Evolutionary conservation across 2,797 vertebrate species (phyloP), one percentile per base, ranked within the genome.

Genomic region (Brotula barbata): DNA sequence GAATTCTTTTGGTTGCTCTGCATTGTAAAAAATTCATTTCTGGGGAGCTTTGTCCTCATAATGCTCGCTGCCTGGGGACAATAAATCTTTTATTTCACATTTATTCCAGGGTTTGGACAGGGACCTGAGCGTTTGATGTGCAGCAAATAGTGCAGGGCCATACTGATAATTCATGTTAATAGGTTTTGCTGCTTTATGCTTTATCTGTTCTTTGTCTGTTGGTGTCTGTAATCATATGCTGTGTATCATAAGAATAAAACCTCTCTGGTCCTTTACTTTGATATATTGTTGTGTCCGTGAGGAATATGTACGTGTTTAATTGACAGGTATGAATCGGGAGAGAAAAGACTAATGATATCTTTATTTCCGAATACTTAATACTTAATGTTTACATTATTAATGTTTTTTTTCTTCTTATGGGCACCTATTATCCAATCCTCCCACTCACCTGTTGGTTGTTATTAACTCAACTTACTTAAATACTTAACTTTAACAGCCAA

Each of bases 51-150:
- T 43, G 54, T 40, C 23, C 47, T 49, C 44, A 0, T 53, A 12
- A 5, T 42, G 58, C 53, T 37, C 31, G 36, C 53, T 1, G 39
- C 77, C 67, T 19, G 73, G 72, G 73, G 65, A 36, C 14, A 12
- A 84, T 89, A 36, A 82, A 87, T 87, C 73, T 89, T 89, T 86
- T 46, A 85, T 85, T 82, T 77, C 66, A 46, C 64, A 72, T 85
- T 84, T 76, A 73, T 82, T 85, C 66, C 22, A 39, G 69, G 25
- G 31, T 71, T 67, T 75, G 64, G 56, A 52, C 56, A 43, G 61
- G 61, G 58, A 46, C 76, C 65, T 34, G 33, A 37, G 47, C 39
- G 53, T 43, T 66, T 63, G 37, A 20, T 58, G 23, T 64, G 54
- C 45, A 65, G 17, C 28, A 61, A 54, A 56, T 17, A 23, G 68